Evolutionary conservation across 2,888 invertebrate genomes (phyloP).

Genomic region (Brachyptera putata): DNA sequence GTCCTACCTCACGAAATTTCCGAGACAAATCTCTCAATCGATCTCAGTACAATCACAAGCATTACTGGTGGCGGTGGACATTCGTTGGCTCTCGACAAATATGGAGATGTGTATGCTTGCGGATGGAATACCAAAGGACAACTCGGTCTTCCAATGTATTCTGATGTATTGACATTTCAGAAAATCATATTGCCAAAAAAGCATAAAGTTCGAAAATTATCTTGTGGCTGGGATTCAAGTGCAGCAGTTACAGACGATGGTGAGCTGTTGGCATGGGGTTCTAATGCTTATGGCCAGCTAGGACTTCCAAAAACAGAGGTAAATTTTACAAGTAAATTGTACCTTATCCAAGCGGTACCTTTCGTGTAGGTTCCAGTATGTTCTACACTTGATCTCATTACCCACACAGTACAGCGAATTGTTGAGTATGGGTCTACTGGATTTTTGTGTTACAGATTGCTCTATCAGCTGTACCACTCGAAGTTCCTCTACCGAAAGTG

Average conservation of each 20-base stretch:
- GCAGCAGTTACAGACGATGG: conserved; percentile 66
- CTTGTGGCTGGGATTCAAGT: conserved; percentile 80
- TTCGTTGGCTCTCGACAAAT: conserved; percentile 61
- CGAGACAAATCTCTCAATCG: conserved; percentile 45
- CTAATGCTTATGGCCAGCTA: conserved; percentile 72
- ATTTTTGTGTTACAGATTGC: conserved; percentile 12
- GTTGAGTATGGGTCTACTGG: too few relatives aligned
- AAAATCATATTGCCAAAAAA: conserved; percentile 38
- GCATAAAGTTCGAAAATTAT: conserved; percentile 56
- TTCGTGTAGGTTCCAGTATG: conserved; percentile 19
- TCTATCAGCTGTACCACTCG: conserved; percentile 16
- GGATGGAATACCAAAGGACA: conserved; percentile 77
- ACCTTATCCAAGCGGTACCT: too few relatives aligned
- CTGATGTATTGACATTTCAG: conserved; percentile 33
- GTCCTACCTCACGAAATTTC: conserved; percentile 48
- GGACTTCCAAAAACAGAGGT: conserved; percentile 54
- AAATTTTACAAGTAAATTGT: too few relatives aligned
- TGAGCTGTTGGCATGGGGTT: conserved; percentile 76
- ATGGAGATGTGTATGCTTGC: conserved; percentile 67
- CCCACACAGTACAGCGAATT: too few relatives aligned
- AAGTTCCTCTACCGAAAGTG: conserved; percentile 9
- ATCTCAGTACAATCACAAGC: conserved; percentile 52
- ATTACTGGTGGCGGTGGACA: conserved; percentile 77
- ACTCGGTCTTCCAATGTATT: conserved; percentile 49
- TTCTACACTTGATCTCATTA: background rate